Evolutionary conservation across 2,888 invertebrate genomes (phyloP), one percentile per base, ranked within the genome.

Genomic region (Chloroclystis v-ata): DNA sequence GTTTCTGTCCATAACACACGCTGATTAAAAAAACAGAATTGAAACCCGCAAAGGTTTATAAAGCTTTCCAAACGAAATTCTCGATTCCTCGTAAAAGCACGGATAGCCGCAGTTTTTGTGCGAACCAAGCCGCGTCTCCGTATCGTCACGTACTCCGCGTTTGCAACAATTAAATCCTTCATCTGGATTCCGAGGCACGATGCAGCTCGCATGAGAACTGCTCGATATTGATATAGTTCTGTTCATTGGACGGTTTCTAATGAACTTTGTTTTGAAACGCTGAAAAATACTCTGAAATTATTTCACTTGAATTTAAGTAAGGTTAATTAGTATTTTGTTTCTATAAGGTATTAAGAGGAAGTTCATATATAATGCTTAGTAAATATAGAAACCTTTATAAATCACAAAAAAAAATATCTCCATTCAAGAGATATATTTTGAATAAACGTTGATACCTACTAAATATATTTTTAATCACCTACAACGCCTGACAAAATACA

Each of bases 141-240:
- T 29, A 54, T 37, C 60, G 63, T 72, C 75, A 75, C 74, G 72
- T 71, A 56, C 20, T 10, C 10, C 10, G 61, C 48, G 65, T 53
- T 67, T 59, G 61, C 56, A 66, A 71, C 73, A 75, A 75, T 75
- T 72, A 74, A 73, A 74, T 69, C 67, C 69, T 65, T 63, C 47
- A 9, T 32, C 37, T 33, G 46, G 37, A 35, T 32, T 29, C 40
- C 35, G 29, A 43, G 40, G 54, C 48, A 54, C 52, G 52, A 56
- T 49, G 47, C 43, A 28, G 7, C 37, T 29, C 41, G 30, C 41
- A 44, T 43, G 35, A 46, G 25, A 39, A 33, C 32, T 28, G 20
- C 28, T 29, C 14, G 32, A 33, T 56, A 49, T 51, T 47, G 47
- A 46, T 53, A 16, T 16, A 35, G 35, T 10, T 35, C 10, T 16